Evolutionary conservation across 2,113 vertebrate genomes (phyloP).

Genomic region (Thunnus maccoyii): DNA sequence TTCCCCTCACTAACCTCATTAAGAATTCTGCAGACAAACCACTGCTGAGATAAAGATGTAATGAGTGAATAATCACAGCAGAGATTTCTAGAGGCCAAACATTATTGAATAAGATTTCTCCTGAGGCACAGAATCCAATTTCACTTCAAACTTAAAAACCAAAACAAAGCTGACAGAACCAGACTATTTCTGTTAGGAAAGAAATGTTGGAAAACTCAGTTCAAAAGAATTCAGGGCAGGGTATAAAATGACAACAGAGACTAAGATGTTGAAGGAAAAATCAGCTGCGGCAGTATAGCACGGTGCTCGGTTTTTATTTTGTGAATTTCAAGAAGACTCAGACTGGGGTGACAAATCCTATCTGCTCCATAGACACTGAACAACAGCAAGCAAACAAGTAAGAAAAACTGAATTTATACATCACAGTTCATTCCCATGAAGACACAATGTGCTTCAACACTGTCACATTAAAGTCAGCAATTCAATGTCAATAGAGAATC

Average conservation of each 20-base stretch:
- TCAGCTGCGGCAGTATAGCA: conserved; percentile 2
- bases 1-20: conserved; percentile 20
- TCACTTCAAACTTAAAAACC: not conserved
- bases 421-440: not conserved
- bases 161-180: not conserved
- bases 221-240: too few species aligned
- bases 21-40: conserved; percentile 5
- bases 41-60: not conserved
- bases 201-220: not conserved
- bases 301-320: too few species aligned
- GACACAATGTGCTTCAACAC: not conserved
- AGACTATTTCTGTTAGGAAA: too few species aligned
- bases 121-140: not conserved
- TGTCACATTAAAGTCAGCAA: not conserved
- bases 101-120: conserved; percentile 13
- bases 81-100: not conserved
- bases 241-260: not conserved
- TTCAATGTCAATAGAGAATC: not conserved
- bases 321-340: not conserved
- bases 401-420: not conserved
- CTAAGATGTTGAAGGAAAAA: not conserved
- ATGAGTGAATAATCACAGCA: conserved; percentile 4
- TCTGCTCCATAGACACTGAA: not conserved
- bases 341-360: not conserved
- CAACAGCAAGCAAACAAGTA: not conserved